phyloP scores from a whole-genome alignment of 1,140 invertebrate species.

The Papilio machaon region DNA sequence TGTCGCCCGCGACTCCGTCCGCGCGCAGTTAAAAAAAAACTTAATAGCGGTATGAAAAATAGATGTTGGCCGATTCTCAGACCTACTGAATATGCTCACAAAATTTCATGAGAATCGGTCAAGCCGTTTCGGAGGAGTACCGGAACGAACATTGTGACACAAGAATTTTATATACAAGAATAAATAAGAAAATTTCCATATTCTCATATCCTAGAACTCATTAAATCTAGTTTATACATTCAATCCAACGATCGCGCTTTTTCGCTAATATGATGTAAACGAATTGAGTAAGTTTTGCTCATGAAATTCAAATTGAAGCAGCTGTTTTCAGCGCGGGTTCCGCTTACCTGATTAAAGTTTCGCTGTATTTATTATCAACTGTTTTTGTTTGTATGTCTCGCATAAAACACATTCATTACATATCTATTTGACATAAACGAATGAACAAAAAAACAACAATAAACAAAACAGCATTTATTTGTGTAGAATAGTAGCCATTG shows the following conservation, averaged over 20 bases:
- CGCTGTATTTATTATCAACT: neutral
- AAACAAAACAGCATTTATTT: too few relatives aligned
- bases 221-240: constrained; percentile 9
- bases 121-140: too few relatives aligned
- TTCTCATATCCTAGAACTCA: neutral
- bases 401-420: neutral
- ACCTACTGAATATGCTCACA: too few relatives aligned
- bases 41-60: too few relatives aligned
- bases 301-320: constrained; percentile 21
- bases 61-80: too few relatives aligned
- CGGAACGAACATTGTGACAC: too few relatives aligned
- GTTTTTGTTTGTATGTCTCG: neutral
- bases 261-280: constrained; percentile 21
- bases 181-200: neutral
- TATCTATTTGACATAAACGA: neutral
- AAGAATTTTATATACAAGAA: too few relatives aligned
- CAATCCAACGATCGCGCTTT: constrained; percentile 10
- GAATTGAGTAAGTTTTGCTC: constrained; percentile 14
- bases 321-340: constrained; percentile 9
- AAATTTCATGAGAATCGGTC: too few relatives aligned
- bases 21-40: too few relatives aligned
- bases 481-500: too few relatives aligned
- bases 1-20: too few relatives aligned
- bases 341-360: constrained; percentile 23
- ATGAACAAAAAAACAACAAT: too few relatives aligned